Evolutionary conservation across 2,888 invertebrate genomes (phyloP).

Genomic region (Operophtera brumata): DNA sequence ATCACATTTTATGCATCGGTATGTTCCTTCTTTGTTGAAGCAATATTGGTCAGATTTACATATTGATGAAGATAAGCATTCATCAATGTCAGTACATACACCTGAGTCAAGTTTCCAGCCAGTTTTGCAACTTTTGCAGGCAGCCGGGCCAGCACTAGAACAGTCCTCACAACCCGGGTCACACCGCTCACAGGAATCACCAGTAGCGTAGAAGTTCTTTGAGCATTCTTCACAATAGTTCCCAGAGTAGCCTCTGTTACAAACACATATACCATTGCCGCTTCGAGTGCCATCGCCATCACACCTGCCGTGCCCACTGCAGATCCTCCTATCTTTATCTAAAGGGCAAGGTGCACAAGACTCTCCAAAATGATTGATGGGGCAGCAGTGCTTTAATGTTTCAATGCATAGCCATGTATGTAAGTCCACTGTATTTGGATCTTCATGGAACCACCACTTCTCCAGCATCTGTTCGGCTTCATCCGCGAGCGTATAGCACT

Average conservation of each 20-base stretch:
- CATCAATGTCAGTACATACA: constrained; percentile 91
- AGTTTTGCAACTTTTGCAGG: constrained; percentile 73
- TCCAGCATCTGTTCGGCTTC: constrained; percentile 90
- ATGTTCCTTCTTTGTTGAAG: constrained; percentile 91
- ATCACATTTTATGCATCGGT: constrained; percentile 90
- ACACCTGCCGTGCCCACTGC: constrained; percentile 88
- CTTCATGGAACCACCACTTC: constrained; percentile 92
- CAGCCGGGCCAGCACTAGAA: constrained; percentile 84
- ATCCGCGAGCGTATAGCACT: constrained; percentile 91
- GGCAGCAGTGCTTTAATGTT: constrained; percentile 90
- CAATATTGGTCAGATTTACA: constrained; percentile 88
- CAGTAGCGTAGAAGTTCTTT: constrained; percentile 83
- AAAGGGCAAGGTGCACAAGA: constrained; percentile 87
- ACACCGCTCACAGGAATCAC: constrained; percentile 86
- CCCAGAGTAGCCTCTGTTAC: constrained; percentile 90
- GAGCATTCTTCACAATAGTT: constrained; percentile 88
- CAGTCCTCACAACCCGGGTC: constrained; percentile 90
- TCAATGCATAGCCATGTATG: constrained; percentile 89
- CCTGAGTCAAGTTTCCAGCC: constrained; percentile 88
- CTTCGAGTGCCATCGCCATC: constrained; percentile 94
- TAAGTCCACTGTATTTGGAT: constrained; percentile 61
- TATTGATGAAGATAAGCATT: constrained; percentile 82
- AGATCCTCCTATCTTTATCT: constrained; percentile 80
- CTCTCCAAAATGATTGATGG: constrained; percentile 89
- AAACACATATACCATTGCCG: constrained; percentile 94